Evolutionary conservation across 2,797 vertebrate species (phyloP), one percentile per base, ranked within the genome.

Genomic region (Ctenosaura bakeri): DNA sequence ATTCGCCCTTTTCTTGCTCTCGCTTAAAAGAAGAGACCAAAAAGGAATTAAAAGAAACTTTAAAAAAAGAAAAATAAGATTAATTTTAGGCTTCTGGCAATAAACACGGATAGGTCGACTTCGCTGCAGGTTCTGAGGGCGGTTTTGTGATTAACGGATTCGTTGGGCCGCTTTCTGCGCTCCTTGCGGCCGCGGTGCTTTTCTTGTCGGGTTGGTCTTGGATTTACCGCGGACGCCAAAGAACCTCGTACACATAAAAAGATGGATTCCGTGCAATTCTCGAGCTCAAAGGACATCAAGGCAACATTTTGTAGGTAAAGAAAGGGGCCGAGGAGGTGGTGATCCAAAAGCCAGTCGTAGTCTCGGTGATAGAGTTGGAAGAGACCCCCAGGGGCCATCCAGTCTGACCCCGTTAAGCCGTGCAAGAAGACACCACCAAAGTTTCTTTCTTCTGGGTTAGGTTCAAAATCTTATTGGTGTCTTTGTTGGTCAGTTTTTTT

Each of bases 41-140:
- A 46, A 10, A 0, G 14, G 10, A 42, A 46, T 2, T 7, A 6
- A 73, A 14, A 14, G 29, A 71, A 71, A 10, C 10, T 29, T 29
- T 29, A 71, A 10, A 71, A 32, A 26, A 24, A 32, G 14, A 24
- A 54, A 4, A 59, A 86, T 94, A 93, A 94, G 95, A 96, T 96
- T 96, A 96, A 95, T 94, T 94, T 93, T 93, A 94, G 95, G 90
- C 90, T 91, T 32, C 42, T 46, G 42, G 42, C 4, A 46, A 46
- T 46, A 46, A 46, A 46, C 42, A 46, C 4, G 42, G 42, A 46
- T 46, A 46, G 42, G 42, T 46, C 91, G 90, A 92, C 93, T 91
- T 83, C 18, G 0, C 32, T 7, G 0, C 35, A 90, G 29, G 14
- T 1, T 54, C 26, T 6, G 93, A 85, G 0, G 0, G 82, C 54